phyloP scores from a whole-genome alignment of 2,888 invertebrate species.

The Parapristionchus giblindavisi region DNA sequence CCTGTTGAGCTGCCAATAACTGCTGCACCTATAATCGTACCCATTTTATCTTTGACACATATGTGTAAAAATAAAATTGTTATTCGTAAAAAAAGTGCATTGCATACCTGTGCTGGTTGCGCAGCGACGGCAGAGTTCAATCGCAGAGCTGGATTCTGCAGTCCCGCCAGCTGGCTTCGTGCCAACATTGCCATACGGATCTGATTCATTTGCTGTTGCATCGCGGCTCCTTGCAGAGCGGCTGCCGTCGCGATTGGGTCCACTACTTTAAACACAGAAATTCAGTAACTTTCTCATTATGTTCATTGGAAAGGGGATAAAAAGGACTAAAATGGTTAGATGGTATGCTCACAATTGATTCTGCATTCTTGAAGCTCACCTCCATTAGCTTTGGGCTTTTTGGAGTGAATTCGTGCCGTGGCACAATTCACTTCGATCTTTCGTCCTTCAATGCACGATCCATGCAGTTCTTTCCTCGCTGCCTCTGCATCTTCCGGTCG shows the following conservation, averaged over 20 bases:
- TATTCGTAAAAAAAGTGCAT: too few relatives aligned
- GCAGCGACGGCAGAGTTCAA: slow-evolving; percentile 2
- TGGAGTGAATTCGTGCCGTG: slow-evolving; percentile 98
- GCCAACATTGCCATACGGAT: slow-evolving; percentile 29
- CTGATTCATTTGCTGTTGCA: slow-evolving; percentile 42
- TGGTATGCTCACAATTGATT: too few relatives aligned
- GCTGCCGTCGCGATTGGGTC: slow-evolving; percentile 39
- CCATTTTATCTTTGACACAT: too few relatives aligned
- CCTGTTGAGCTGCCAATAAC: slow-evolving; percentile 25
- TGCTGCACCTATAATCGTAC: slow-evolving; percentile 21
- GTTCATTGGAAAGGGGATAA: not conserved
- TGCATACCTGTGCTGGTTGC: slow-evolving; percentile 32
- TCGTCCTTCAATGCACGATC: slow-evolving; percentile 99
- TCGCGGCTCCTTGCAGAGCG: slow-evolving; percentile 46
- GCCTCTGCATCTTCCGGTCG: slow-evolving; percentile 99
- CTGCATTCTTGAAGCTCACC: slow-evolving; percentile 40
- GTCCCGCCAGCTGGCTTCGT: not conserved
- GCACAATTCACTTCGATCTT: slow-evolving; percentile 99
- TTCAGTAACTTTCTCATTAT: not conserved
- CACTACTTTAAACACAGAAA: not conserved
- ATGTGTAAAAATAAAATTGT: too few relatives aligned
- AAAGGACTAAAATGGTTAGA: not conserved
- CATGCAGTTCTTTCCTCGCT: slow-evolving; percentile 99
- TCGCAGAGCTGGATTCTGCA: slow-evolving; percentile 26
- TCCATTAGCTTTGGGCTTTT: slow-evolving; percentile 79